A percentile compares a stretch with the other conserved stretches of the same genome.
Conservation (phyloP, 2,888 invertebrate species). For the Laothoe populi region DNA sequence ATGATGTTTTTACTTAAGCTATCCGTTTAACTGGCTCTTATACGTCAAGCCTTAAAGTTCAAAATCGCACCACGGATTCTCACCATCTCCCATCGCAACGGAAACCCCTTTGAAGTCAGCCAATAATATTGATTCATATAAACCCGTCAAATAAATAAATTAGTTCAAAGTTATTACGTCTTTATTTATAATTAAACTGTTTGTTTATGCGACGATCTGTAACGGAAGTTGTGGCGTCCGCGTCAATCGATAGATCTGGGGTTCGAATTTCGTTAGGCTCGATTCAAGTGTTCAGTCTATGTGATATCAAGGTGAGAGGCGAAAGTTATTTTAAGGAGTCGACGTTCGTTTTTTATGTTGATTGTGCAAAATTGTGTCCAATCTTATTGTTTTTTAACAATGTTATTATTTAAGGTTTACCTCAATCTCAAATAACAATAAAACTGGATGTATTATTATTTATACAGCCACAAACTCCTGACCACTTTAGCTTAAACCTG, state of each 20-base stretch:
- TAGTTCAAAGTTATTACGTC: constrained; percentile 47
- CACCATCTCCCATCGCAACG: background rate
- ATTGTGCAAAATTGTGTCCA: no score
- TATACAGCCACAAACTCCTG: no score
- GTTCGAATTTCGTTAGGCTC: background rate
- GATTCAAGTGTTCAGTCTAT: background rate
- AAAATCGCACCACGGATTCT: constrained; percentile 6
- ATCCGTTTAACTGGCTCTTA: background rate
- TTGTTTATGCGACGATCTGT: constrained; percentile 56
- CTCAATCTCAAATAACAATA: no score
- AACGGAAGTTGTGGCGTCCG: constrained; percentile 38
- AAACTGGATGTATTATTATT: no score
- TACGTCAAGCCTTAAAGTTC: constrained; percentile 2
- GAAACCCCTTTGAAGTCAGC: constrained; percentile 62
- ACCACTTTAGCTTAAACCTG: no score
- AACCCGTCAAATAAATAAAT: constrained; percentile 59
- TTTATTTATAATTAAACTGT: constrained; percentile 62
- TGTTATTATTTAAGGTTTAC: no score
- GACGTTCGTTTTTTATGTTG: no score
- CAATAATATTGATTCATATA: constrained; percentile 68
- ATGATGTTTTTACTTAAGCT: background rate
- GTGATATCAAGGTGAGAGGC: no score
- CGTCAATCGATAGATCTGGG: background rate
- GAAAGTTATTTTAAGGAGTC: no score
- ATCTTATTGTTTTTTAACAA: no score